Conservation (phyloP, 2,888 invertebrate genomes). For the Sinhomidia bicolor region DNA sequence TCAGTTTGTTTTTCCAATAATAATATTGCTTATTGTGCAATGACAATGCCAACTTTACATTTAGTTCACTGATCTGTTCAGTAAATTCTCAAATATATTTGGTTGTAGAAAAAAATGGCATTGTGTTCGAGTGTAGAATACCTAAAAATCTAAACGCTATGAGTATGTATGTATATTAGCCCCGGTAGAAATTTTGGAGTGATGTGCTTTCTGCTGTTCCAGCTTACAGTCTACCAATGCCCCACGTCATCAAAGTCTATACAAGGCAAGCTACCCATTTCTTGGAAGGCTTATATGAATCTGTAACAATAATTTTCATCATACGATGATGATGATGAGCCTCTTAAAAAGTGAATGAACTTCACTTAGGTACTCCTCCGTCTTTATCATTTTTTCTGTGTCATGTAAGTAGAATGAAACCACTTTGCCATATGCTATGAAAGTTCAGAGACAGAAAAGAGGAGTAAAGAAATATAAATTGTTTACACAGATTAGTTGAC, state of each 20-base stretch:
- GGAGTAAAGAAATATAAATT: not conserved
- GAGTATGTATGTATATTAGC: no score
- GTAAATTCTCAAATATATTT: no score
- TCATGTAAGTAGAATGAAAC: not conserved
- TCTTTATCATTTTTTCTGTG: not conserved
- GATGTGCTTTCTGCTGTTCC: not conserved
- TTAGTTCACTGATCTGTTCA: no score
- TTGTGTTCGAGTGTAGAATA: no score
- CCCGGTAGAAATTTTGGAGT: no score
- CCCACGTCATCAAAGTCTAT: not conserved
- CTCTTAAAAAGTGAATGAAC: conserved; percentile 16
- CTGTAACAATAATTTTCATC: not conserved
- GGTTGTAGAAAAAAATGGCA: no score
- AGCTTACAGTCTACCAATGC: not conserved
- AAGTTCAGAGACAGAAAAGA: not conserved
- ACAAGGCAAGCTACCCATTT: not conserved
- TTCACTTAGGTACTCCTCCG: not conserved
- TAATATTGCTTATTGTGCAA: not conserved
- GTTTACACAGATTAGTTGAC: not conserved
- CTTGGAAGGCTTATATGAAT: not conserved
- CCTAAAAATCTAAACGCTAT: no score
- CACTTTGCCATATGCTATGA: not conserved
- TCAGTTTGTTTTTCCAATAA: no score
- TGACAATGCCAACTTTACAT: no score
- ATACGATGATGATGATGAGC: not conserved